These are phyloP conservation scores for Euspilapteryx auroguttella DNA, from an alignment of 2,888 invertebrate genomes.

Conservation along the genomic window DNA sequence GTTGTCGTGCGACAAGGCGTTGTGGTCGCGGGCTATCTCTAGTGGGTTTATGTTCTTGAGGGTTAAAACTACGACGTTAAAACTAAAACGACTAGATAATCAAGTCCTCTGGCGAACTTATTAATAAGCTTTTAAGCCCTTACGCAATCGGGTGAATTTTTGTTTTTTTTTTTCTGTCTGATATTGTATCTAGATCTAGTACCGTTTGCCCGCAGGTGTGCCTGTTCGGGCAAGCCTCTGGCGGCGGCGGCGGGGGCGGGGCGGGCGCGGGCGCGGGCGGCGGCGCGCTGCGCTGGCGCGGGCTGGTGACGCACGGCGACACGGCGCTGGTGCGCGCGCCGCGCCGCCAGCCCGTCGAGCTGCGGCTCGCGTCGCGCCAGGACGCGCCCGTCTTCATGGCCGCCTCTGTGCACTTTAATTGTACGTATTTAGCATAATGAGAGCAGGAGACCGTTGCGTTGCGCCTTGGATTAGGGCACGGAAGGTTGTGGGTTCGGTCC, in stretches of 20 bases:
- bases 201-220: slow-evolving; percentile 21
- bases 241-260: slow-evolving; percentile 24
- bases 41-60: no score
- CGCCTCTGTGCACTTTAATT: slow-evolving; percentile 28
- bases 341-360: slow-evolving; percentile 17
- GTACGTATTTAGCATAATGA: no score
- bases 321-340: slow-evolving; percentile 38
- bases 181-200: no score
- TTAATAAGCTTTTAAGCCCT: no score
- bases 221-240: slow-evolving; percentile 30
- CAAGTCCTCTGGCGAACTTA: no score
- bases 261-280: slow-evolving; percentile 23
- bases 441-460: not conserved
- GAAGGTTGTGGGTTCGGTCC: no score
- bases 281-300: slow-evolving; percentile 25
- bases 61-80: no score
- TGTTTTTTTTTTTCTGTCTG: no score
- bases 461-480: not conserved
- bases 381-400: slow-evolving; percentile 26
- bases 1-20: no score
- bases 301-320: slow-evolving; percentile 39
- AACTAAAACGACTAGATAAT: no score
- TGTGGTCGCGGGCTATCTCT: no score
- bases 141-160: no score
- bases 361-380: slow-evolving; percentile 28